Conservation (phyloP, 30 jellyfish, hydroid and myxozoan genomes). For the Catostylus mosaicus region DNA sequence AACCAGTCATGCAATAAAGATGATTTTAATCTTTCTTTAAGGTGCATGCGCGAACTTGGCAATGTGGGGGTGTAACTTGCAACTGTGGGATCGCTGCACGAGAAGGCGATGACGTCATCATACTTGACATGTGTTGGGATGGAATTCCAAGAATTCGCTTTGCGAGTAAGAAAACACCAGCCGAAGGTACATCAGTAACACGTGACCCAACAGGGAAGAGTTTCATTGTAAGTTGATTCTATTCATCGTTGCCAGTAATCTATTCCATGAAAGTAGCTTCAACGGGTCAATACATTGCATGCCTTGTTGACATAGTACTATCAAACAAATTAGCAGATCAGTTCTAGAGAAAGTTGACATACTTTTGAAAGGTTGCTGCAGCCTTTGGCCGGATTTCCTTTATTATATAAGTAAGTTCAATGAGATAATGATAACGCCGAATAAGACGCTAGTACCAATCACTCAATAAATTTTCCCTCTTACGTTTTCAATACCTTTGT, state of each 20-base stretch:
- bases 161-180: slow-evolving; percentile 9
- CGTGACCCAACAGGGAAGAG: slow-evolving; percentile 36
- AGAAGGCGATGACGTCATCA: slow-evolving; percentile 38
- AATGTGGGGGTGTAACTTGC: slow-evolving; percentile 35
- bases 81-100: slow-evolving; percentile 52
- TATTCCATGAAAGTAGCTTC: background rate
- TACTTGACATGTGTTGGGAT: slow-evolving; percentile 13
- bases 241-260: background rate
- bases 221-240: slow-evolving; percentile 10
- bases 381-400: too few species aligned
- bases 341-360: too few species aligned
- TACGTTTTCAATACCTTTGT: background rate
- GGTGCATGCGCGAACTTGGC: slow-evolving; percentile 63
- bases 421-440: too few species aligned
- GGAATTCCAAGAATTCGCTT: slow-evolving; percentile 35
- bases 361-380: too few species aligned
- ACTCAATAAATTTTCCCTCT: too few species aligned
- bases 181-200: slow-evolving; percentile 9
- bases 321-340: too few species aligned
- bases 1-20: too few species aligned
- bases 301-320: background rate
- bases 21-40: background rate
- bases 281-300: background rate
- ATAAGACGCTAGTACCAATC: too few species aligned
- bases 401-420: too few species aligned